These are phyloP conservation scores for Macrotus californicus DNA, from an alignment of 2,113 vertebrate genomes.

Conservation along the genomic window DNA sequence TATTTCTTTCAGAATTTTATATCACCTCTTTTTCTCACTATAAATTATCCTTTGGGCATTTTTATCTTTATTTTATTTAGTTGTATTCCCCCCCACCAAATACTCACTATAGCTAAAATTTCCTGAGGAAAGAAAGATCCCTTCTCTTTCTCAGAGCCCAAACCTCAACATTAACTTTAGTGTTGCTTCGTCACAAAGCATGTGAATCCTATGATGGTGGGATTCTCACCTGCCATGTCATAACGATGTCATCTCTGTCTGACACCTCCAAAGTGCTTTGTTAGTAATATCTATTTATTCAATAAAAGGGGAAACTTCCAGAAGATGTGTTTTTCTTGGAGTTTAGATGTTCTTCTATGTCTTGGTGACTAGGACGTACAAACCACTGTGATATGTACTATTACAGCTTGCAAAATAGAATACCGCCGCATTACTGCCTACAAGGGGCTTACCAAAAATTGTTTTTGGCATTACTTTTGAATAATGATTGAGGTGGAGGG, in stretches of 20 bases:
- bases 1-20: neutral
- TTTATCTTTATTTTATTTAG: neutral
- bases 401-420: neutral
- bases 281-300: neutral
- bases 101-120: neutral
- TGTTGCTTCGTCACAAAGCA: neutral
- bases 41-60: neutral
- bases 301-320: neutral
- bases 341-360: neutral
- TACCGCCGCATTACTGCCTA: neutral
- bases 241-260: neutral
- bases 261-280: neutral
- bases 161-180: neutral
- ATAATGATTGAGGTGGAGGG: neutral
- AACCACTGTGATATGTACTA: neutral
- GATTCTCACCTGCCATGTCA: neutral
- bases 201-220: neutral
- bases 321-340: neutral
- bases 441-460: neutral
- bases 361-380: neutral
- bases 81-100: neutral
- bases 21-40: neutral
- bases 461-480: neutral
- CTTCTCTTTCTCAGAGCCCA: neutral
- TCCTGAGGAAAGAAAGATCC: neutral